Base-by-base conservation (phyloP, 1,140 invertebrate genomes). In the Zaprionus nigranus region DNA sequence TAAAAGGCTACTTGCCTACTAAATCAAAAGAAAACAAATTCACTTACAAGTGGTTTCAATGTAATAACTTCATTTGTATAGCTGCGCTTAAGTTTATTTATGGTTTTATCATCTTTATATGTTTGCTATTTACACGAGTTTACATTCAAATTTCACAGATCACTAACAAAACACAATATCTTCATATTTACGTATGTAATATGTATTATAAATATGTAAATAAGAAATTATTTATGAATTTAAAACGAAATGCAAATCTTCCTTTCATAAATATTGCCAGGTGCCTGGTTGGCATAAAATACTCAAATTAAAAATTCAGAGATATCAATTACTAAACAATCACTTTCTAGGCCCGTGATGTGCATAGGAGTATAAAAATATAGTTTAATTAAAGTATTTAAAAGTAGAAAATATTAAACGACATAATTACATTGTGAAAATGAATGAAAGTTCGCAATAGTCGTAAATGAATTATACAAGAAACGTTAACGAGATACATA, bases 401-500 rank as follows among this genome's bases (percentile, higher is more conserved):
- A 15, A 17, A 46, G 43, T 75, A 71, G 65, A 65, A 38, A 76
- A 54, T 66, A 73, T 66, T 56, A 24, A 61, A 83, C 72, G 80
- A 81, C 76, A 75, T 79, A 84, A 88, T 90, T 90, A 84, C 84
- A 88, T 59, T 72, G 72, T 79, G 81, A 68, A 75, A 49, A 66
- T 75, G 69, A 68, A 82, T 79, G 60, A 82, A 79, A 73, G 24
- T 22, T 87, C 76, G 74, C 81, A 70, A 75, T 81, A 79, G 51
- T 49, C 66, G 73, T 83, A 66, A 90, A 90, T 90, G 90, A 90
- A 90, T 90, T 85, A 90, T 82, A 90, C 79, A 90, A 82, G 85
- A 79, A 88, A 88, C 82, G 69, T 81, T 84, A 68, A 68, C 65
- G 58, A 74, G 76, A 79, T 61, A 71, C 56, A 68, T 71, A 73